Percentiles rank a stretch among this genome's conserved stretches.
These are phyloP conservation scores for Guaruba guarouba DNA, from an alignment of 2,113 vertebrate genomes.

Conservation along the genomic window DNA sequence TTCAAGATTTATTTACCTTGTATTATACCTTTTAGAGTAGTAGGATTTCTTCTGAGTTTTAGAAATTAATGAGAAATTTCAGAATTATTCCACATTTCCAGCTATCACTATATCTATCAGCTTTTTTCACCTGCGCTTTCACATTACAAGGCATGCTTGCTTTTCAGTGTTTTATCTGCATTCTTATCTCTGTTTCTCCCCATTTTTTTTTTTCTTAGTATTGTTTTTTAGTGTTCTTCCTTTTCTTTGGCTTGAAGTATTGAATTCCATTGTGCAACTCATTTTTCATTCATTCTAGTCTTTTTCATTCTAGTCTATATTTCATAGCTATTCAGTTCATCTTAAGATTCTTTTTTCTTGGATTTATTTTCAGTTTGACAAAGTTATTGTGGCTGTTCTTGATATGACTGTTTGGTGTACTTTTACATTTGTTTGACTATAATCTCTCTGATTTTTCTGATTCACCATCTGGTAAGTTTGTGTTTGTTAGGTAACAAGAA, in stretches of 20 bases:
- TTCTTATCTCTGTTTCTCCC: background rate
- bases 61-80: background rate
- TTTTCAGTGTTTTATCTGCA: background rate
- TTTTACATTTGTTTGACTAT: conserved; percentile 39
- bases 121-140: background rate
- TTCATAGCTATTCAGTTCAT: background rate
- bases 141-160: background rate
- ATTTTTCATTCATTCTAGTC: background rate
- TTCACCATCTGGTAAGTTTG: conserved; percentile 35
- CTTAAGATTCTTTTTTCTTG: background rate
- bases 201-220: background rate
- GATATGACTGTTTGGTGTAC: background rate
- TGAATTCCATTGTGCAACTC: background rate
- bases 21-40: background rate
- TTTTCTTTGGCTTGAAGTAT: background rate
- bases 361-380: conserved; percentile 43
- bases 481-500: conserved; percentile 54
- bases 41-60: background rate
- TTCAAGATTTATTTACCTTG: background rate
- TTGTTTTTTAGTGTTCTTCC: background rate
- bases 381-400: conserved; percentile 5
- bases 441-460: conserved; percentile 38
- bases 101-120: no score
- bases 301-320: background rate
- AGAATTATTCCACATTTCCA: background rate